These are phyloP conservation scores for Arremon brunneinucha DNA, from an alignment of 2,797 vertebrate genomes.

Conservation along the genomic window DNA sequence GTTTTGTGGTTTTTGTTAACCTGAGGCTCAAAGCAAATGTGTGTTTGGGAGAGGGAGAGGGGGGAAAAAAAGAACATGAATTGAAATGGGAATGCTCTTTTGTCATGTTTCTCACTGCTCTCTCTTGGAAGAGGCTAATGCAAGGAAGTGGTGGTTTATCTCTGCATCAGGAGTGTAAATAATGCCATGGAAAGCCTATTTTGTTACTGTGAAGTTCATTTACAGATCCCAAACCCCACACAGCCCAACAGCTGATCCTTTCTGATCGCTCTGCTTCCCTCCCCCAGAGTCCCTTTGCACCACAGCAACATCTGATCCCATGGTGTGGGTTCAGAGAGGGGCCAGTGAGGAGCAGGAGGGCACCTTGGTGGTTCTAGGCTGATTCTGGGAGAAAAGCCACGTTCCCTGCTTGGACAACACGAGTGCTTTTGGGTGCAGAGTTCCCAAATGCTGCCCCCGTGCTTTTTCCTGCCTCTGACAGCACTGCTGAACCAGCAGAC, in stretches of 20 bases:
- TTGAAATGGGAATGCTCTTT: conserved; percentile 52
- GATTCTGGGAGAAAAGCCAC: background rate
- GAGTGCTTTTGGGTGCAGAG: accelerated
- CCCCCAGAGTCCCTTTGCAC: background rate
- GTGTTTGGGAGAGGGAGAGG: background rate
- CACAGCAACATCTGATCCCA: background rate
- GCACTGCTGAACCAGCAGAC: background rate
- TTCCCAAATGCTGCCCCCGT: accelerated
- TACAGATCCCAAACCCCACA: background rate
- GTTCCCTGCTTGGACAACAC: background rate
- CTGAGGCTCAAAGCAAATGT: conserved; percentile 50
- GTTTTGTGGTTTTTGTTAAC: conserved; percentile 60
- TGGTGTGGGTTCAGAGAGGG: background rate
- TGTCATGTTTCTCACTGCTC: conserved; percentile 38
- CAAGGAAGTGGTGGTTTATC: conserved; percentile 33
- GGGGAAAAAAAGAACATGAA: background rate
- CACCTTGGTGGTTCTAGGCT: background rate
- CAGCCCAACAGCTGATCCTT: background rate
- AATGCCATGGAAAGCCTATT: background rate
- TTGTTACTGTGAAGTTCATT: background rate
- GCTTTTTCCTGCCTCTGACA: background rate
- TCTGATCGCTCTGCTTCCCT: background rate
- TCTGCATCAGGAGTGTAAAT: conserved; percentile 18
- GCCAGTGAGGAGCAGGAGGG: background rate
- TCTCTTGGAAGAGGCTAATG: conserved; percentile 12